Conservation (phyloP, 1,140 invertebrate genomes). For the Bombus confusus region DNA sequence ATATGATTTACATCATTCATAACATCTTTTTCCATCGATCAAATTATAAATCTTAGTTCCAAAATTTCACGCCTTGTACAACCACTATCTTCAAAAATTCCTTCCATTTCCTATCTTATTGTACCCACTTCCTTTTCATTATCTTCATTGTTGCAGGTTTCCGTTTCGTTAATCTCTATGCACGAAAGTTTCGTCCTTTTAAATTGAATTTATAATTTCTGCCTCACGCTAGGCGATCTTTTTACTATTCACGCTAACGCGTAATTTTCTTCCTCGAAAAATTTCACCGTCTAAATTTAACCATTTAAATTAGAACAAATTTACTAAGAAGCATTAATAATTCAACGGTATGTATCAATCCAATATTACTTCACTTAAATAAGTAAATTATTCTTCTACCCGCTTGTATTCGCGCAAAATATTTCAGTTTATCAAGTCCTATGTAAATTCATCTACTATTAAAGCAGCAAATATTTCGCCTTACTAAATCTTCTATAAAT, state of each 20-base stretch:
- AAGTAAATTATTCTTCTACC: neutral
- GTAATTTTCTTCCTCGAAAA: neutral
- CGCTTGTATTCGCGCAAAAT: neutral
- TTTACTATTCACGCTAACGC: neutral
- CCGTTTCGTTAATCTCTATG: neutral
- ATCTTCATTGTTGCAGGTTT: neutral
- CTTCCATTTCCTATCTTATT: constrained; percentile 12
- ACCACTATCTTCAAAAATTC: neutral
- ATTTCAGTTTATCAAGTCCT: neutral
- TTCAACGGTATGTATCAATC: neutral
- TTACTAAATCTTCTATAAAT: neutral
- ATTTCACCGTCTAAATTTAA: neutral
- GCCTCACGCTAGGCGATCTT: neutral
- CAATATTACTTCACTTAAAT: neutral
- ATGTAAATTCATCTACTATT: neutral
- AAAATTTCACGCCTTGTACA: neutral
- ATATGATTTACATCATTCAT: too few relatives aligned
- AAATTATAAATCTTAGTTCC: too few relatives aligned
- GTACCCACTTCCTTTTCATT: neutral
- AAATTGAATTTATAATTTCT: neutral
- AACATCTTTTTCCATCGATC: too few relatives aligned
- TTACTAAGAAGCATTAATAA: neutral
- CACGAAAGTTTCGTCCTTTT: neutral
- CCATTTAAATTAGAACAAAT: neutral
- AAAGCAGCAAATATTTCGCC: neutral